Conservation (phyloP, 2,888 invertebrate genomes). For the Apeira syringaria region DNA sequence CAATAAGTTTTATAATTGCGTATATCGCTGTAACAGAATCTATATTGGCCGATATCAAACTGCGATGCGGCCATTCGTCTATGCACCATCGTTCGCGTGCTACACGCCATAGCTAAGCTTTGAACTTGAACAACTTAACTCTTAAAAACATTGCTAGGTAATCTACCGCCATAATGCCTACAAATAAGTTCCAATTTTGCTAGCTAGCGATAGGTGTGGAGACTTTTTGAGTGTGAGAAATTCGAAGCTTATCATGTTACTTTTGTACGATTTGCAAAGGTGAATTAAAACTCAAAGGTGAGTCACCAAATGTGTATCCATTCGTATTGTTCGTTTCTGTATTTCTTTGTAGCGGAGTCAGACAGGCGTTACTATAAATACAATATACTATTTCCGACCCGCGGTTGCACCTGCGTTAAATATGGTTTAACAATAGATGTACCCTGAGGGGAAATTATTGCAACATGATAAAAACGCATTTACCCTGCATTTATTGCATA, state of each 20-base stretch:
- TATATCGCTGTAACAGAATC: conserved; percentile 58
- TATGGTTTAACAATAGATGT: no score
- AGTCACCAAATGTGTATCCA: conserved; percentile 57
- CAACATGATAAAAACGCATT: no score
- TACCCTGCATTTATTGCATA: no score
- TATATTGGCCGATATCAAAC: conserved; percentile 59
- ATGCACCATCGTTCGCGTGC: conserved; percentile 68
- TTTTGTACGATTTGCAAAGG: conserved; percentile 61
- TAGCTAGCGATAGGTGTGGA: conserved; percentile 7
- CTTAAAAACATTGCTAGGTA: neutral
- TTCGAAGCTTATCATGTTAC: conserved; percentile 62
- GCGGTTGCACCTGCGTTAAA: no score
- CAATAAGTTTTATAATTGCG: conserved; percentile 54
- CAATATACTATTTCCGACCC: no score
- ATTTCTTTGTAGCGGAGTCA: no score
- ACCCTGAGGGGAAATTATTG: no score
- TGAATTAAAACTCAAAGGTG: conserved; percentile 56
- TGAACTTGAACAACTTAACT: conserved; percentile 24
- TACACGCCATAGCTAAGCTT: conserved; percentile 55
- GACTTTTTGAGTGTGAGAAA: conserved; percentile 22
- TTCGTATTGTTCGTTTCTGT: conserved; percentile 41
- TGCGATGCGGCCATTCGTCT: conserved; percentile 64
- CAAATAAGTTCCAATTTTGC: conserved; percentile 19
- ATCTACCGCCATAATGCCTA: conserved; percentile 17
- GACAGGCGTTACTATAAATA: no score